A percentile compares a stretch with the other conserved stretches of the same genome.
Evolutionary conservation across 2,113 vertebrate genomes (phyloP).

Genomic region (Microtus ochrogaster): DNA sequence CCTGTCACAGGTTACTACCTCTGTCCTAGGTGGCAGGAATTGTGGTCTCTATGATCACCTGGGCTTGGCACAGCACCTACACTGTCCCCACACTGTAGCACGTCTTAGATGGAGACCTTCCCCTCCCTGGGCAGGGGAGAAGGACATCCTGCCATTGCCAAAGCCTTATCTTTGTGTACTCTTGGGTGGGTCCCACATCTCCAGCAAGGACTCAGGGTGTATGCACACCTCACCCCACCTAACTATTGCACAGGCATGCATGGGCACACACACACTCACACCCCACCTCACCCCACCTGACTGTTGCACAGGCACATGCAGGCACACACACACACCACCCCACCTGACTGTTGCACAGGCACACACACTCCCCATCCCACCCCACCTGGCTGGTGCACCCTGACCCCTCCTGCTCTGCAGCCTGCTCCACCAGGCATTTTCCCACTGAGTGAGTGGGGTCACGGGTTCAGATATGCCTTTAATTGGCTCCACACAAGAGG

Average conservation of each 20-base stretch:
- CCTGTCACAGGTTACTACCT: background rate
- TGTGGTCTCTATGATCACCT: background rate
- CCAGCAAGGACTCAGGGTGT: background rate
- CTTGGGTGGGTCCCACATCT: fast-evolving
- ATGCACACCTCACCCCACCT: background rate
- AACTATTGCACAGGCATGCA: background rate
- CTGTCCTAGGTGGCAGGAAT: background rate
- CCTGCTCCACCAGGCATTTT: background rate
- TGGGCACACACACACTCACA: background rate
- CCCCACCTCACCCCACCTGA: background rate
- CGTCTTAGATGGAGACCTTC: background rate
- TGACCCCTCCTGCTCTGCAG: background rate
- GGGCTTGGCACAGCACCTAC: background rate
- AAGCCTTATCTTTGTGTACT: background rate
- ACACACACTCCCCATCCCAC: background rate
- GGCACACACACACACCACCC: too few relatives aligned
- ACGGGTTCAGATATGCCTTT: background rate
- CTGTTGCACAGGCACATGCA: background rate
- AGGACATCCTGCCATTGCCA: background rate
- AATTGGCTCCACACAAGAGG: slow-evolving; percentile 30
- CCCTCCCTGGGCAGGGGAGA: background rate
- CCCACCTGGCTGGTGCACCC: background rate
- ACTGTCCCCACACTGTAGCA: background rate
- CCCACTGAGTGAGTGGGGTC: background rate
- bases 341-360: too few relatives aligned